Conservation (phyloP, 2,888 invertebrate species). For the Perithous albicinctus region DNA sequence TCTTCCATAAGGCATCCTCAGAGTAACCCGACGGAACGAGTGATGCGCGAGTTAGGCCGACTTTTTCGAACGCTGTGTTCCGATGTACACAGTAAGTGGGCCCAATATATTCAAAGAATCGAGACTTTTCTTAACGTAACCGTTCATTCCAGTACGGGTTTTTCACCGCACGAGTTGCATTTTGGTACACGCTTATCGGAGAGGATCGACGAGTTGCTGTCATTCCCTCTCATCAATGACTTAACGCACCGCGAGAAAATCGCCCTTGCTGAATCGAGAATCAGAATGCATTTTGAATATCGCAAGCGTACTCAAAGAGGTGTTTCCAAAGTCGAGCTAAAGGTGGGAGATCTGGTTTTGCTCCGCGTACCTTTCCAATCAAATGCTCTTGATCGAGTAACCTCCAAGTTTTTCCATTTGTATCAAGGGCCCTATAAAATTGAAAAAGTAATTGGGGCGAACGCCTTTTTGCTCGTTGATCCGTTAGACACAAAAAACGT, state of each 20-base stretch:
- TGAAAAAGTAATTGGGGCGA: not conserved
- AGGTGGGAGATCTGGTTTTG: constrained; percentile 36
- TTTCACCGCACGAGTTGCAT: not conserved
- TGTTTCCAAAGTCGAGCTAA: not conserved
- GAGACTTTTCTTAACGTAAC: not conserved
- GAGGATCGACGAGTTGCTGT: not conserved
- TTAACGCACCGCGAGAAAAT: not conserved
- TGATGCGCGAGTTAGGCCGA: no score
- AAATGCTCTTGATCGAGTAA: constrained; percentile 9
- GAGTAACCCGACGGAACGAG: not conserved
- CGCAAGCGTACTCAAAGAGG: not conserved
- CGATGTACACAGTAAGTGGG: not conserved
- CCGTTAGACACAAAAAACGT: not conserved
- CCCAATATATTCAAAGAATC: not conserved
- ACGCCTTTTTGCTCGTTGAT: not conserved
- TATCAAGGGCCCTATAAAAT: constrained; percentile 25
- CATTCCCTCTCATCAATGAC: not conserved
- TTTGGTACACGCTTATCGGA: not conserved
- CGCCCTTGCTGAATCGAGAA: not conserved
- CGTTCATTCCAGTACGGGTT: not conserved
- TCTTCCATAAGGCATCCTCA: not conserved
- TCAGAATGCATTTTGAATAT: no score
- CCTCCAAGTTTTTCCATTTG: constrained; percentile 34
- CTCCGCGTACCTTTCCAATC: constrained; percentile 8
- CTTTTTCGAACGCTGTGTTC: not conserved